Evolutionary conservation across 2,888 invertebrate species (phyloP).

Genomic region (Drosophila eohydei): DNA sequence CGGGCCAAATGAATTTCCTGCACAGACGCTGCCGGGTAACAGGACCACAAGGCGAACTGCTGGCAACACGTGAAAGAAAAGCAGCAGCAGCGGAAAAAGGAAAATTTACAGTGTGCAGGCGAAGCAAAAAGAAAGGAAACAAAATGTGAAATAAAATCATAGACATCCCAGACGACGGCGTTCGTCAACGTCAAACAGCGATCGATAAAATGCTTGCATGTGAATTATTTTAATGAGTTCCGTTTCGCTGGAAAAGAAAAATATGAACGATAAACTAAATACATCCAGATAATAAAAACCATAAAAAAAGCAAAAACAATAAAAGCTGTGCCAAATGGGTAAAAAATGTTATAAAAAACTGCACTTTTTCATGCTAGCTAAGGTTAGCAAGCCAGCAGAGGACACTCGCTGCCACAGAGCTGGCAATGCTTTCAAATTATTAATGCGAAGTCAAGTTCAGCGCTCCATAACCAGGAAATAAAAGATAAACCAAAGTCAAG

Average conservation of each 20-base stretch:
- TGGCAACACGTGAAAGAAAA: conserved; percentile 62
- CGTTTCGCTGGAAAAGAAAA: conserved; percentile 77
- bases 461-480: conserved; percentile 23
- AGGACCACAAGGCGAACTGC: conserved; percentile 13
- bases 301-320: conserved; percentile 27
- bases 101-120: conserved; percentile 71
- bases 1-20: conserved; percentile 75
- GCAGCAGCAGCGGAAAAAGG: conserved; percentile 70
- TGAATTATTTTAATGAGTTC: conserved; percentile 80
- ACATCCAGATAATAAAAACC: conserved; percentile 56
- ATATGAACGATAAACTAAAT: conserved; percentile 78
- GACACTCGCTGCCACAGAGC: conserved; percentile 29
- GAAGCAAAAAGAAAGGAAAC: conserved; percentile 57
- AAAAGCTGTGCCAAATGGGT: conserved; percentile 30
- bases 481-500: conserved; percentile 12
- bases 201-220: conserved; percentile 79
- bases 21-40: conserved; percentile 55
- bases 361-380: conserved; percentile 48
- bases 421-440: conserved; percentile 55
- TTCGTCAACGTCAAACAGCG: conserved; percentile 78
- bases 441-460: conserved; percentile 59
- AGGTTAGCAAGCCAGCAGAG: conserved; percentile 38
- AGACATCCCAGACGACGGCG: conserved; percentile 69
- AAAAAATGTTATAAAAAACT: conserved; percentile 35
- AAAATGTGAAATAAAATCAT: conserved; percentile 47